phyloP scores from a whole-genome alignment of 1,140 invertebrate genomes.

The Adelges cooleyi region DNA sequence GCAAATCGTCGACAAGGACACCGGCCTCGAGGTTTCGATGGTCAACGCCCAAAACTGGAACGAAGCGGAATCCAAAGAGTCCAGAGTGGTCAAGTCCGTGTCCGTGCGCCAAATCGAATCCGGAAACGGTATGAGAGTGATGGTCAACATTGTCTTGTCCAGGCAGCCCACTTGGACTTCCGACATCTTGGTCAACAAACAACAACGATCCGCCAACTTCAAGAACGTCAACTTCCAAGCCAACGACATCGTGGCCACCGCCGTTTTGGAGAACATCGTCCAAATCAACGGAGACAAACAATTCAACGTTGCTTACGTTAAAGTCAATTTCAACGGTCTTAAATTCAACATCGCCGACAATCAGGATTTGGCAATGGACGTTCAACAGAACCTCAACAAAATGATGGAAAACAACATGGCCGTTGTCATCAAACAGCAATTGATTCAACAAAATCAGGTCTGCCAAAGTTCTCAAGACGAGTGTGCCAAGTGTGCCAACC shows the following conservation, averaged over 20 bases:
- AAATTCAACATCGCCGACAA: not conserved
- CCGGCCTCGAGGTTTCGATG: not conserved
- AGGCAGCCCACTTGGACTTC: not conserved
- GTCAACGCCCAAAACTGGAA: not conserved
- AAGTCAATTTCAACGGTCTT: not conserved
- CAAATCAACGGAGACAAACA: not conserved
- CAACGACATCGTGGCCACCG: not conserved
- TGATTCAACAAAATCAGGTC: not conserved
- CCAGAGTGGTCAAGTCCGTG: not conserved
- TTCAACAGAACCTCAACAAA: not conserved
- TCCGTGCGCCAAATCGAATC: not conserved
- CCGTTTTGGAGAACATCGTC: not conserved
- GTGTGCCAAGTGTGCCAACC: too few relatives aligned
- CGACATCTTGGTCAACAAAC: not conserved
- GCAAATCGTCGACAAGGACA: not conserved
- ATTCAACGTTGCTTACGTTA: not conserved
- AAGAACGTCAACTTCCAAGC: not conserved
- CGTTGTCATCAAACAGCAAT: not conserved
- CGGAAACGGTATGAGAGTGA: not conserved
- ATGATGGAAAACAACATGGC: slow-evolving; percentile 5
- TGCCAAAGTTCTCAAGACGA: too few relatives aligned
- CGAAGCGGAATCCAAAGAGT: too few relatives aligned
- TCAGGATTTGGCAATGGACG: not conserved
- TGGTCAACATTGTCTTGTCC: not conserved
- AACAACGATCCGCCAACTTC: not conserved